Conservation (phyloP, 1,140 invertebrate genomes). For the Temnothorax nylanderi region DNA sequence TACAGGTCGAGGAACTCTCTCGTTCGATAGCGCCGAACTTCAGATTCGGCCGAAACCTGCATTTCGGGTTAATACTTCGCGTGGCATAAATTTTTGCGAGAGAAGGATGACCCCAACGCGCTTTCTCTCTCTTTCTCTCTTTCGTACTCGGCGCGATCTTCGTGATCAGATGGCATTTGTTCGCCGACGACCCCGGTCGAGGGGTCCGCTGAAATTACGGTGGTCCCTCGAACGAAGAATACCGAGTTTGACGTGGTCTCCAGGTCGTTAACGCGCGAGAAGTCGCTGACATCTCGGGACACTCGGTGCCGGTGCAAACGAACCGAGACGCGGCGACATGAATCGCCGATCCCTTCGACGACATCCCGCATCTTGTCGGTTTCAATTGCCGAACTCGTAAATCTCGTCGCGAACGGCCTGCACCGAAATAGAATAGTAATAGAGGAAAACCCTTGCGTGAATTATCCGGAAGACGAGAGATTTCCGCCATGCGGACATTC, state of each 20-base stretch:
- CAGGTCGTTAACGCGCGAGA: conserved; percentile 36
- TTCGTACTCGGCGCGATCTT: neutral
- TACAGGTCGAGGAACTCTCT: neutral
- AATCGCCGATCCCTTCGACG: conserved; percentile 51
- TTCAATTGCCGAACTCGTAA: conserved; percentile 72
- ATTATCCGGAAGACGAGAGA: conserved; percentile 20
- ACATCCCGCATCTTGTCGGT: conserved; percentile 66
- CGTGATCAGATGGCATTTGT: conserved; percentile 20
- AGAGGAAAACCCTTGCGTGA: conserved; percentile 30
- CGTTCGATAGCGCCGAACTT: conserved; percentile 3
- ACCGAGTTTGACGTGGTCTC: neutral
- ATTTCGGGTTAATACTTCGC: conserved; percentile 17
- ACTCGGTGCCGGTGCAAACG: conserved; percentile 57
- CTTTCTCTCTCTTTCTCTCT: neutral
- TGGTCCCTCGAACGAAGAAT: neutral
- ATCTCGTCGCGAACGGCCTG: conserved; percentile 38
- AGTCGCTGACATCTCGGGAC: conserved; percentile 60
- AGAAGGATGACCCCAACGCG: neutral
- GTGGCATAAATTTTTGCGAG: neutral
- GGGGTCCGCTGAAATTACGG: neutral
- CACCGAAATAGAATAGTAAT: conserved; percentile 69
- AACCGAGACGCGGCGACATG: conserved; percentile 62
- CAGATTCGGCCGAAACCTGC: neutral
- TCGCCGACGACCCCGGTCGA: neutral
- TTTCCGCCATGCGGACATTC: neutral